Evolutionary conservation across 1,140 invertebrate species (phyloP), one percentile per base, ranked within the genome.

Genomic region (Ips nitidus): DNA sequence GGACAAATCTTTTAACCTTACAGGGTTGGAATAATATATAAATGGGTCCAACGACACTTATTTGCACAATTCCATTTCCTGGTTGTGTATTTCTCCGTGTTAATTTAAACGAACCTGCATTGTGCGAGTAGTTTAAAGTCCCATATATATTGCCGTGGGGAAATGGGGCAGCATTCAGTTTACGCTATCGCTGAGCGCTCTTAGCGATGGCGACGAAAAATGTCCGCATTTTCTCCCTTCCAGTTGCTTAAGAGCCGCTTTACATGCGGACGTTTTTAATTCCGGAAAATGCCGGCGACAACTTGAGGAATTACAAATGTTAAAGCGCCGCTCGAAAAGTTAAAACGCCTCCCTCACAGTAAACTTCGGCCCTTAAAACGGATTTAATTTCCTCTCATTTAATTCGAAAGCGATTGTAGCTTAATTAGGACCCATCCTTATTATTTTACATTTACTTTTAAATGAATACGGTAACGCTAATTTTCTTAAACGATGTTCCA

Each of bases 261-360:
- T 50, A 50, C 45, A 50, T 50, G 45, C 45, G 22, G 22, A 50
- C 7, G 45, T 50, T 50, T 50, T 50, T 50, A 50, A 50, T 50
- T 50, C 45, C 22, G 45, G 45, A 22, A 50, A 50, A 50, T 50
- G 45, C 45, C 7, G 45, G 45, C 22, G 45, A 50, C 45, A 50
- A 50, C 45, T 50, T 50, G 45, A 50, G 22, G 45, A 8, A 50
- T 50, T 50, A 50, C 45, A 50, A 22, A 22, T 22, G 22, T 22
- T 22, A 22, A 22, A 22, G 22, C 22, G 22, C 22, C 22, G 22
- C 22, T 22, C 22, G 22, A 22, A 22, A 22, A 22, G 22, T 22
- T 22, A 22, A 22, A 22, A 22, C 22, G 22, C 22, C 22, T 22
- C 22, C 22, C 22, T 22, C 22, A 22, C 22, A 22, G 22, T 22